Conservation (phyloP, 2,113 vertebrate species). For the Manacus vitellinus region DNA sequence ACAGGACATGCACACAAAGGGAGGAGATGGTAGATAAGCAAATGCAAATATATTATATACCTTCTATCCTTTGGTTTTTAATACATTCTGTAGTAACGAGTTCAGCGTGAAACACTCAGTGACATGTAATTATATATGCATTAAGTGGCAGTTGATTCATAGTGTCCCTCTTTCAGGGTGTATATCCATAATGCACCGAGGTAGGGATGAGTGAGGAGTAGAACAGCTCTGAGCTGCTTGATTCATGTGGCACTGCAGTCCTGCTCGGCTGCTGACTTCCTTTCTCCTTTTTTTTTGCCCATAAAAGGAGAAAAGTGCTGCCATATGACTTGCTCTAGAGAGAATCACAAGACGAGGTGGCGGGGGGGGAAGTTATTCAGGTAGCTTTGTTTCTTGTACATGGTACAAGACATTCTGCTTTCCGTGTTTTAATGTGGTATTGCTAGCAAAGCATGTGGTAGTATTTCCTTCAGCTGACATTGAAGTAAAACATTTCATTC, state of each 20-base stretch:
- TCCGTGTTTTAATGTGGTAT: slow-evolving; percentile 22
- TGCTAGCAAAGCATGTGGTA: background rate
- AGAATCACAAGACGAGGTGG: slow-evolving; percentile 30
- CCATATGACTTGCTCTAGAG: slow-evolving; percentile 58
- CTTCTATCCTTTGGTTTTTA: background rate
- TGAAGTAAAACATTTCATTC: background rate
- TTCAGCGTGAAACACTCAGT: background rate
- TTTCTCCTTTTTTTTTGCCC: slow-evolving; percentile 71
- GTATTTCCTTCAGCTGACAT: background rate
- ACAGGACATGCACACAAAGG: background rate
- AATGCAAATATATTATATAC: background rate
- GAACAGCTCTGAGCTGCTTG: background rate
- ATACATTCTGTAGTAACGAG: background rate
- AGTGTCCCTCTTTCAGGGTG: background rate
- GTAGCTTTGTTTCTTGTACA: background rate
- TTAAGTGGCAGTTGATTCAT: background rate
- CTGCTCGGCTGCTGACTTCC: slow-evolving; percentile 58
- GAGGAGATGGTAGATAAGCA: slow-evolving; percentile 11
- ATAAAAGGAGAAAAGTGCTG: slow-evolving; percentile 76
- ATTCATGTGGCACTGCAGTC: slow-evolving; percentile 16
- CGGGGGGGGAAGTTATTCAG: background rate
- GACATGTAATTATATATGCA: background rate
- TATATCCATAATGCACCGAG: background rate
- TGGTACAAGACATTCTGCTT: slow-evolving; percentile 30
- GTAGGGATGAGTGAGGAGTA: background rate